phyloP scores from a whole-genome alignment of 2,797 vertebrate genomes.

The Phoebastria nigripes region DNA sequence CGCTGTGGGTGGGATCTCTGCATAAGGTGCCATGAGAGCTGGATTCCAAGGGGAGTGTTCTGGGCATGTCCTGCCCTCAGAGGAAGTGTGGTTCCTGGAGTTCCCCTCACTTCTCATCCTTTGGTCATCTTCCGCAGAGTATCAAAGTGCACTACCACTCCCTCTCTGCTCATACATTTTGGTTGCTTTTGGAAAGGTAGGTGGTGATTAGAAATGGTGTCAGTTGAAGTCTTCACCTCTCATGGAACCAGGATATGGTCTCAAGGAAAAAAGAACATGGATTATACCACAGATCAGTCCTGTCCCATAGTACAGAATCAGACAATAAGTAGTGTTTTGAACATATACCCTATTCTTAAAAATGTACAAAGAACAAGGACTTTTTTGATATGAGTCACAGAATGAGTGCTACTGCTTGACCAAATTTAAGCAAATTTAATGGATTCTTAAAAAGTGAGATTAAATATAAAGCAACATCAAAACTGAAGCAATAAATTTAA shows the following conservation, averaged over 20 bases:
- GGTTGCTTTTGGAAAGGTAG: not conserved
- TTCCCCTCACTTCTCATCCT: not conserved
- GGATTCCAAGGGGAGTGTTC: not conserved
- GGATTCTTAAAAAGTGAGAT: not conserved
- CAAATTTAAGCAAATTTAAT: not conserved
- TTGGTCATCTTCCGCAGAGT: not conserved
- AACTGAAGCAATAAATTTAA: not conserved
- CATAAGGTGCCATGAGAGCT: fast-evolving
- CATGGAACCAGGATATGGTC: not conserved
- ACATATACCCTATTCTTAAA: not conserved
- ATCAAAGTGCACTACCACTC: not conserved
- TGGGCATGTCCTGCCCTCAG: not conserved
- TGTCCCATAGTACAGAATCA: not conserved
- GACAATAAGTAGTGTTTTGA: not conserved
- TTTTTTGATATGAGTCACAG: not conserved
- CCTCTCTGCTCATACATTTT: not conserved
- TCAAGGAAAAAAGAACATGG: not conserved
- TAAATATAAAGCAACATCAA: not conserved
- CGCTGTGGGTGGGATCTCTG: not conserved
- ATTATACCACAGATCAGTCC: not conserved
- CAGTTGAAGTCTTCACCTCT: not conserved
- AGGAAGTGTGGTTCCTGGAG: not conserved
- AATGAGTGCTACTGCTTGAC: not conserved
- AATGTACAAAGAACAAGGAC: not conserved
- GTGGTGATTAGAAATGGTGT: not conserved